Percentiles rank a stretch among this genome's conserved stretches.
Conservation (phyloP, 2,113 vertebrate species). For the Silurus asotus region DNA sequence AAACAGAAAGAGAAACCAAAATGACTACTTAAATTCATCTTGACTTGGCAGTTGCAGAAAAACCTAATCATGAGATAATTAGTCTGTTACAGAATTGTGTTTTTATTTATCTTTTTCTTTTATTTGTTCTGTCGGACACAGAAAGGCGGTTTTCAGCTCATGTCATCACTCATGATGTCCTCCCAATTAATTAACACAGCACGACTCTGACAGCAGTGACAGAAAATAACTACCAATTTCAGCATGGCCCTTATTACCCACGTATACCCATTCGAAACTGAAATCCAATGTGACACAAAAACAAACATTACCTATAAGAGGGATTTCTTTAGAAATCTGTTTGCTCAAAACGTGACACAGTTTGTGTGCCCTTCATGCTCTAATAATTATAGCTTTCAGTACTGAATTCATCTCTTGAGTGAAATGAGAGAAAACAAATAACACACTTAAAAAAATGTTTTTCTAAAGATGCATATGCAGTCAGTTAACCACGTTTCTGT, state of each 20-base stretch:
- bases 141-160: constrained; percentile 43
- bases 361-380: constrained; percentile 1
- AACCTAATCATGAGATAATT: background rate
- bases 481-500: background rate
- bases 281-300: constrained; percentile 31
- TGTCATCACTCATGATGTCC: constrained; percentile 41
- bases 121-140: constrained; percentile 28
- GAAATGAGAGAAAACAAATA: constrained; percentile 7
- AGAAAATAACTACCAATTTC: constrained; percentile 41
- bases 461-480: constrained; percentile 27
- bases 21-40: background rate
- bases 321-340: constrained; percentile 24
- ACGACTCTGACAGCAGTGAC: constrained; percentile 35
- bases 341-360: constrained; percentile 6
- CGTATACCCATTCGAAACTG: constrained; percentile 33
- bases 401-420: background rate
- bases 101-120: constrained; percentile 17
- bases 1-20: background rate
- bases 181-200: constrained; percentile 52
- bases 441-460: background rate
- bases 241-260: constrained; percentile 37
- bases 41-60: background rate
- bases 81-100: background rate
- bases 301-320: constrained; percentile 33
- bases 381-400: background rate